These are phyloP conservation scores for Andrena hattorfiana DNA, from an alignment of 2,888 invertebrate genomes.

Conservation along the genomic window DNA sequence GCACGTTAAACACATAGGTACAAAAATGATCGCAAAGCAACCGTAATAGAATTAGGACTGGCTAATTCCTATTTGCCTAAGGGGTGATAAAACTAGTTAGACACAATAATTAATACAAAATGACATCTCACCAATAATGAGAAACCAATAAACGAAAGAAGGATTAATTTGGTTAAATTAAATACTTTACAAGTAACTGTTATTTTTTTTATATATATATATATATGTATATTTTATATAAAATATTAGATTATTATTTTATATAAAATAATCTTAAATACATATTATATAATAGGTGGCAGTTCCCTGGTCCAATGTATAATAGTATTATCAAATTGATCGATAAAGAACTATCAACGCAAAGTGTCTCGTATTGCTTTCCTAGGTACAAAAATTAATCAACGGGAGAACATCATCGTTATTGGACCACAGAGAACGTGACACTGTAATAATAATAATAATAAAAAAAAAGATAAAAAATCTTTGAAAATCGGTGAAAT, in stretches of 20 bases:
- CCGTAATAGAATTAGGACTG: slow-evolving; percentile 78
- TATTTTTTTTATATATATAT: slow-evolving; percentile 54
- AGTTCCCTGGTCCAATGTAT: slow-evolving; percentile 61
- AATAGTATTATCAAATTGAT: slow-evolving; percentile 16
- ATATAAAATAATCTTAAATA: slow-evolving; percentile 54
- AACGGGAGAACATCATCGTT: slow-evolving; percentile 7
- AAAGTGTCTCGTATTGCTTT: slow-evolving; percentile 17
- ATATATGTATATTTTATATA: slow-evolving; percentile 53
- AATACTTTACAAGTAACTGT: slow-evolving; percentile 73
- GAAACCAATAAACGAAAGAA: slow-evolving; percentile 76
- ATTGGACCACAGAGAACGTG: slow-evolving; percentile 56
- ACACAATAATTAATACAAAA: slow-evolving; percentile 80
- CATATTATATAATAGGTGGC: slow-evolving; percentile 58
- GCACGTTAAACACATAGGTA: slow-evolving; percentile 74
- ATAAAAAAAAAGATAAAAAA: slow-evolving; percentile 74
- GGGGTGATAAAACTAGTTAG: slow-evolving; percentile 80
- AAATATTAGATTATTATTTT: slow-evolving; percentile 22
- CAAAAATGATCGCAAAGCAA: slow-evolving; percentile 81
- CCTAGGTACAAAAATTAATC: neutral
- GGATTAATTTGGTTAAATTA: slow-evolving; percentile 76
- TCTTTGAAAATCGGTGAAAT: slow-evolving; percentile 84
- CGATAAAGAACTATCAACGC: slow-evolving; percentile 9
- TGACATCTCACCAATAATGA: slow-evolving; percentile 80
- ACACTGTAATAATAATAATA: slow-evolving; percentile 43
- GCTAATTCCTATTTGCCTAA: slow-evolving; percentile 80